Evolutionary conservation across 2,797 vertebrate species (phyloP).

Genomic region (Sebastes itinus): DNA sequence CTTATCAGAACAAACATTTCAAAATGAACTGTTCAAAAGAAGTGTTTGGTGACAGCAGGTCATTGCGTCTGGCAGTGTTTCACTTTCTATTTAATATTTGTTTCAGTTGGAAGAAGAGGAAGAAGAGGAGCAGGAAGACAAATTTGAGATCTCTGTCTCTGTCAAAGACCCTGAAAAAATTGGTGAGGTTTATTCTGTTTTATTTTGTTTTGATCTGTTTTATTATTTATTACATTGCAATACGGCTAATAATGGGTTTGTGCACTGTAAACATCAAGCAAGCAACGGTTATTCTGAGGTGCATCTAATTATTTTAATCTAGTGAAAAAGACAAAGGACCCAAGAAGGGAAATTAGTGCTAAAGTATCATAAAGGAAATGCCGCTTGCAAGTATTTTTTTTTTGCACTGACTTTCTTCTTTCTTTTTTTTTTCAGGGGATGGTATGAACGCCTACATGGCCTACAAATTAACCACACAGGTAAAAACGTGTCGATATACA

Average conservation of each 20-base stretch:
- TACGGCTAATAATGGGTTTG: neutral
- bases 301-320: neutral
- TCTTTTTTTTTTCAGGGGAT: constrained; percentile 82
- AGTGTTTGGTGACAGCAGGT: neutral
- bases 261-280: neutral
- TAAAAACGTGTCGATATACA: constrained; percentile 61
- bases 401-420: neutral
- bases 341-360: neutral
- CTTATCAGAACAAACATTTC: neutral
- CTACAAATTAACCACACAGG: constrained; percentile 97
- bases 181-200: constrained; percentile 80
- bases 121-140: constrained; percentile 87
- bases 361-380: neutral
- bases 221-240: neutral
- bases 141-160: constrained; percentile 90
- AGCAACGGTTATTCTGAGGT: neutral
- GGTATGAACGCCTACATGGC: constrained; percentile 99
- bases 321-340: neutral
- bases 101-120: constrained; percentile 89
- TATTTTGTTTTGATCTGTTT: neutral
- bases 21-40: neutral
- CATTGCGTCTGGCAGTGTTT: neutral
- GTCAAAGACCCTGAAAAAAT: constrained; percentile 98
- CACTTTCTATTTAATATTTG: constrained; percentile 12
- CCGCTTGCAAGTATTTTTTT: neutral